Evolutionary conservation across 1,140 invertebrate genomes (phyloP), one percentile per base, ranked within the genome.

Genomic region (Pseudomyrmex cubaensis): DNA sequence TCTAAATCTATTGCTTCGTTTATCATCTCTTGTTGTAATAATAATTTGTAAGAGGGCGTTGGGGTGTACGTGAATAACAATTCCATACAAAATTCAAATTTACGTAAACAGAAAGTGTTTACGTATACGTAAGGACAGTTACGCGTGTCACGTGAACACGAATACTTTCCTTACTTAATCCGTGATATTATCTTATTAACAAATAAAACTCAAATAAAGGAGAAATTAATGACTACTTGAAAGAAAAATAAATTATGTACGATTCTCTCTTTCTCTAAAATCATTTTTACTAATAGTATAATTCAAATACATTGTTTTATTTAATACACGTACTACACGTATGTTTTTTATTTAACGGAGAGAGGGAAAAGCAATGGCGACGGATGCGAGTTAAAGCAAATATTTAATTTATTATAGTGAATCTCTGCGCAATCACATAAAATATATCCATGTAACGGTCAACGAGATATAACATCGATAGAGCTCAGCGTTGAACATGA

Each of bases 361-460:
- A 17, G 12, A 22, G 59, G 63, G 2, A 50, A 46, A 59, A 72
- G 44, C 54, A 88, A 80, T 8, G 59, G 17, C 5, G 15, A 12
- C 50, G 35, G 59, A 10, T 35, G 61, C 84, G 59, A 84, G 82
- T 90, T 91, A 90, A 92, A 92, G 89, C 90, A 91, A 92, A 91
- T 86, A 90, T 88, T 54, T 75, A 63, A 73, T 92, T 92, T 92
- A 92, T 92, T 92, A 35, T 35, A 85, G 72, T 91, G 69, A 84
- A 86, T 89, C 88, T 90, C 88, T 90, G 84, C 84, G 86, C 89
- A 90, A 86, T 92, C 91, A 35, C 35, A 88, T 91, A 92, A 92
- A 93, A 93, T 93, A 92, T 93, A 93, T 90, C 84, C 75, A 88
- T 91, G 74, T 90, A 90, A 92, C 78, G 85, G 87, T 91, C 87